These are phyloP conservation scores for Lymantria monacha DNA, from an alignment of 2,888 invertebrate species.

Conservation along the genomic window DNA sequence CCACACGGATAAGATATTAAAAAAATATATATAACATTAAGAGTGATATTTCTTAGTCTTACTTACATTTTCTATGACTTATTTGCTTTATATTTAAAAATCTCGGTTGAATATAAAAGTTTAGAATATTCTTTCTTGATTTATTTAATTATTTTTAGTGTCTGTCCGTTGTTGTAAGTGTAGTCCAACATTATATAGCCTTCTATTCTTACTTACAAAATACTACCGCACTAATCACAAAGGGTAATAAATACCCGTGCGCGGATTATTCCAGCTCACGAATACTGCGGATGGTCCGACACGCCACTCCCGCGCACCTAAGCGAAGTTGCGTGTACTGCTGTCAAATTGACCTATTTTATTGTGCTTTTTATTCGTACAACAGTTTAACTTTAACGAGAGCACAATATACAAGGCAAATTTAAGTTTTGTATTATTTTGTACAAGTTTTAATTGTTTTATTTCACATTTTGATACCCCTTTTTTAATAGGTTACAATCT, in stretches of 20 bases:
- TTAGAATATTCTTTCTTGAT: too few relatives aligned
- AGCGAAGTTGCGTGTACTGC: conserved; percentile 75
- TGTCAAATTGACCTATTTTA: conserved; percentile 73
- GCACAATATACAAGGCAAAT: conserved; percentile 44
- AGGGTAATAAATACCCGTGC: conserved; percentile 42
- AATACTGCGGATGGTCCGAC: conserved; percentile 51
- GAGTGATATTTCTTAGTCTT: too few relatives aligned
- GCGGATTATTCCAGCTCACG: conserved; percentile 52
- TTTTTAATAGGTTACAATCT: not conserved
- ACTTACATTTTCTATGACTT: too few relatives aligned
- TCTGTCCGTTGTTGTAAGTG: too few relatives aligned
- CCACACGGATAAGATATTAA: too few relatives aligned
- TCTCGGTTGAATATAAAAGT: too few relatives aligned
- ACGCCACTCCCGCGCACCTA: conserved; percentile 65
- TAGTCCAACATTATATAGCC: not conserved
- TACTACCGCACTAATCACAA: conserved; percentile 23
- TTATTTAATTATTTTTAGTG: too few relatives aligned
- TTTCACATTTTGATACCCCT: not conserved
- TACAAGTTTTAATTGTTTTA: conserved; percentile 21
- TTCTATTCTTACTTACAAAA: not conserved
- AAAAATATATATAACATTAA: too few relatives aligned
- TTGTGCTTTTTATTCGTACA: conserved; percentile 57
- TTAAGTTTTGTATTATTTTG: conserved; percentile 25
- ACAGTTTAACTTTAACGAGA: conserved; percentile 59
- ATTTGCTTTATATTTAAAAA: too few relatives aligned